These are phyloP conservation scores for Troglohyphantes excavatus DNA, from an alignment of 2,888 invertebrate species.

Conservation along the genomic window DNA sequence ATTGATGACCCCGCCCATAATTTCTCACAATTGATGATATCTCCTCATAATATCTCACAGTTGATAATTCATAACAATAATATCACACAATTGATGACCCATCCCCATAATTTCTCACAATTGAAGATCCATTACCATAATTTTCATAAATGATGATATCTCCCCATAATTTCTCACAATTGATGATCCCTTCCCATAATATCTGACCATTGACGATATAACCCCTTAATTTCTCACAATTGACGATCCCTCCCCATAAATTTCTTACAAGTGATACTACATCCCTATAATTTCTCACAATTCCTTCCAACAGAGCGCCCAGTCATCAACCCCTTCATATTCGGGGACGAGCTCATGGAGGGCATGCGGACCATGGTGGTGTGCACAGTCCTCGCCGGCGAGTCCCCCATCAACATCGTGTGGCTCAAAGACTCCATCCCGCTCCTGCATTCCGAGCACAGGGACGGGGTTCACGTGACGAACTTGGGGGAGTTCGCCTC, in stretches of 20 bases:
- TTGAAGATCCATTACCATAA: too few species aligned
- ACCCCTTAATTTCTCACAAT: too few species aligned
- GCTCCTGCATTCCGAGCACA: conserved; percentile 55
- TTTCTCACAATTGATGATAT: too few species aligned
- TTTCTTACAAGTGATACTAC: background rate
- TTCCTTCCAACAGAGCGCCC: conserved; percentile 63
- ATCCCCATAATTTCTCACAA: too few species aligned
- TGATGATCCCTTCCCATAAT: too few species aligned
- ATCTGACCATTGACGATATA: too few species aligned
- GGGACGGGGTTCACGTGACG: conserved; percentile 68
- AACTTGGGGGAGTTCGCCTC: conserved; percentile 76
- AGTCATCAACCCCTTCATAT: conserved; percentile 77
- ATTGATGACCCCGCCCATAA: too few species aligned
- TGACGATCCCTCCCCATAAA: background rate
- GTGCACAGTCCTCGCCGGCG: conserved; percentile 74
- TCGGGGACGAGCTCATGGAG: conserved; percentile 75
- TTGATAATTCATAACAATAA: too few species aligned
- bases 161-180: too few species aligned
- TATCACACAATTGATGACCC: too few species aligned
- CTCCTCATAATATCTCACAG: too few species aligned
- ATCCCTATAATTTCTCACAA: background rate
- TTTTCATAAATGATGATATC: too few species aligned
- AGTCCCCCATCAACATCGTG: conserved; percentile 72
- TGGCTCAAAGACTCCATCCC: conserved; percentile 76
- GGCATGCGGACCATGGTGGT: conserved; percentile 78